Percentiles rank a stretch among this genome's conserved stretches.
Evolutionary conservation across 2,888 invertebrate species (phyloP).

Genomic region (Clepsis dumicolana): DNA sequence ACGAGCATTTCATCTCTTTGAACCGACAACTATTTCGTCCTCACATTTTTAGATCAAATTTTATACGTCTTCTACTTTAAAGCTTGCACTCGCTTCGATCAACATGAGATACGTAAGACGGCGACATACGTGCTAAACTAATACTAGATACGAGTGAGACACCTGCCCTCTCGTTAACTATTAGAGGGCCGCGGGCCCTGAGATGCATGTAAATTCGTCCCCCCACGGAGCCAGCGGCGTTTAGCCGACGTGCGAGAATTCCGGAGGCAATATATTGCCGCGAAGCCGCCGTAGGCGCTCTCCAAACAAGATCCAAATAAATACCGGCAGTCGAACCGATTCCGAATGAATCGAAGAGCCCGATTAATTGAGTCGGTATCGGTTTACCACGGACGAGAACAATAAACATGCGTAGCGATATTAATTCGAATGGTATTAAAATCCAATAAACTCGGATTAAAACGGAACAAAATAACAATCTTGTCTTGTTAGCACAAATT

Average conservation of each 20-base stretch:
- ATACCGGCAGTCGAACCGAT: slow-evolving; percentile 33
- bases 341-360: slow-evolving; percentile 31
- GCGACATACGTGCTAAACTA: slow-evolving; percentile 28
- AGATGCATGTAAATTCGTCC: slow-evolving; percentile 20
- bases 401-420: slow-evolving; percentile 15
- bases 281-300: slow-evolving; percentile 28
- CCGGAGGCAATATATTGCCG: slow-evolving; percentile 40
- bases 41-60: neutral
- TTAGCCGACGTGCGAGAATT: slow-evolving; percentile 35
- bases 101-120: slow-evolving; percentile 13
- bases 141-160: slow-evolving; percentile 24
- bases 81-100: slow-evolving; percentile 28
- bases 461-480: neutral
- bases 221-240: slow-evolving; percentile 26
- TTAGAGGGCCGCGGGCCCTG: neutral
- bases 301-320: slow-evolving; percentile 32
- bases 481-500: neutral
- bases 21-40: neutral
- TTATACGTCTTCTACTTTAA: slow-evolving; percentile 2
- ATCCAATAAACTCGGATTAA: neutral
- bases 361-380: slow-evolving; percentile 38
- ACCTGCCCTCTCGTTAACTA: slow-evolving; percentile 18
- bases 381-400: slow-evolving; percentile 20
- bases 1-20: neutral
- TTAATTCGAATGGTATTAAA: slow-evolving; percentile 4